These are phyloP conservation scores for Tetragonisca angustula DNA, from an alignment of 2,888 invertebrate species.

Conservation along the genomic window DNA sequence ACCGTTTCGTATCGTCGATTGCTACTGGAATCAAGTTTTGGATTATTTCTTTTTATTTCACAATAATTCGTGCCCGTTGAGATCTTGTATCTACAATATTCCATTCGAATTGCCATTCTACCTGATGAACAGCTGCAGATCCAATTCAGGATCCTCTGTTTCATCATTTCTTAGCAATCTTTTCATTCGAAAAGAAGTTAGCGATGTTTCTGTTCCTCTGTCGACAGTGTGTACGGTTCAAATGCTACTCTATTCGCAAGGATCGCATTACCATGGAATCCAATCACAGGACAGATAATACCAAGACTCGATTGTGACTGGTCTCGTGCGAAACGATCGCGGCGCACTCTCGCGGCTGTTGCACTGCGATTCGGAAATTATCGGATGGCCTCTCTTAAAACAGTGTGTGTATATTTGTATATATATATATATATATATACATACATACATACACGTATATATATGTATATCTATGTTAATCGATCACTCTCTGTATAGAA, in stretches of 20 bases:
- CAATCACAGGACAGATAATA: neutral
- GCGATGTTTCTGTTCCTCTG: neutral
- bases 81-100: too few species aligned
- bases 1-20: too few species aligned
- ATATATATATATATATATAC: neutral
- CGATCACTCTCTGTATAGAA: slow-evolving; percentile 42
- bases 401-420: slow-evolving; percentile 5
- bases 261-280: neutral
- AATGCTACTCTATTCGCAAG: neutral
- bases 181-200: neutral
- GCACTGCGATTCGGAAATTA: slow-evolving; percentile 28
- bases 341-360: slow-evolving; percentile 27
- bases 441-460: neutral
- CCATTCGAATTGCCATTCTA: too few species aligned
- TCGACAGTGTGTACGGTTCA: neutral
- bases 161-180: too few species aligned
- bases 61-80: too few species aligned
- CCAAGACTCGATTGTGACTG: neutral
- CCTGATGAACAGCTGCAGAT: too few species aligned
- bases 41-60: too few species aligned
- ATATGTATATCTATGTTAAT: slow-evolving; percentile 45
- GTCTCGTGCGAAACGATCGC: slow-evolving; percentile 28
- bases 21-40: too few species aligned
- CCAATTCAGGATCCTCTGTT: too few species aligned
- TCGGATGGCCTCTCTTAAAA: slow-evolving; percentile 28